Evolutionary conservation across 2,797 vertebrate species (phyloP), one percentile per base, ranked within the genome.

Genomic region (Coilia nasus): DNA sequence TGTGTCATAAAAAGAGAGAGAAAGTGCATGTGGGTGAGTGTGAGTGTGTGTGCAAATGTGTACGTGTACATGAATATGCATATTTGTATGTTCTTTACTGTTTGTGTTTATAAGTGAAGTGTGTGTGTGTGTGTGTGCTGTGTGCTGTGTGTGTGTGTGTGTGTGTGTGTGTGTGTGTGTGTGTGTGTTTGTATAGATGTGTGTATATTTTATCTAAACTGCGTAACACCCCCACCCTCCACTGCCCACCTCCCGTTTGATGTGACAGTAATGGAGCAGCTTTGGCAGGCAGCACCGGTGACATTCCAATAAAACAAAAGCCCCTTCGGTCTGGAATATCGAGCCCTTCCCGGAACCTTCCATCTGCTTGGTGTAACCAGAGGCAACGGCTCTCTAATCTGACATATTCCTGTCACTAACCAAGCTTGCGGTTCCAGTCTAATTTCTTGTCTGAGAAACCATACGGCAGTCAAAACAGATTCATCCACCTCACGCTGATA

Each of bases 321-420:
- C 81, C 84, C 83, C 83, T 78, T 78, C 35, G 71, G 31, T 67
- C 85, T 85, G 87, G 83, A 90, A 87, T 60, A 64, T 83, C 57
- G 80, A 82, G 83, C 46, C 83, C 87, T 81, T 90, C 85, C 89
- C 31, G 83, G 87, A 90, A 90, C 83, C 81, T 47, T 83, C 71
- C 47, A 31, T 67, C 67, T 87, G 81, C 60, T 82, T 54, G 67
- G 67, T 46, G 83, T 84, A 88, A 88, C 80, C 41, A 44, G 71
- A 44, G 71, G 71, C 71, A 44, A 78, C 35, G 35, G 31, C 31
- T 19, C 71, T 28, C 71, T 78, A 78, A 78, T 78, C 35, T 78
- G 71, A 78, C 71, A 44, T 78, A 21, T 44, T 78, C 71, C 71
- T 78, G 71, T 78, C 71, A 44, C 71, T 78, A 44, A 7, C 15